These are phyloP conservation scores for Apodemia zela DNA, from an alignment of 2,888 invertebrate genomes.

Conservation along the genomic window DNA sequence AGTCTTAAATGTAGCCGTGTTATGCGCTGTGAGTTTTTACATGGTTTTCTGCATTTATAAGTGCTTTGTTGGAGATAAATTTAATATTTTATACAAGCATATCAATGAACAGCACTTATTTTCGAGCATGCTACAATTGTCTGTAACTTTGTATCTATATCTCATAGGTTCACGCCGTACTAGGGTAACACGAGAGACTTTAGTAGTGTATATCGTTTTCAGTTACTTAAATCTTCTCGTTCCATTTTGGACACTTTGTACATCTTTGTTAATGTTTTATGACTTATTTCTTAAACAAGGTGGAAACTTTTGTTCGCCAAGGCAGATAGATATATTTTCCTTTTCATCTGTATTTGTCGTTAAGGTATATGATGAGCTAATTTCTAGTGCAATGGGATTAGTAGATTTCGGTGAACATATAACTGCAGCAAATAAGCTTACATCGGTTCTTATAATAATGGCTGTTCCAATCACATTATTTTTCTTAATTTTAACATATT, in stretches of 20 bases:
- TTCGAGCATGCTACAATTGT: not conserved
- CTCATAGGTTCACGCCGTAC: not conserved
- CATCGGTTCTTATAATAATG: slow-evolving; percentile 25
- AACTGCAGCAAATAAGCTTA: slow-evolving; percentile 24
- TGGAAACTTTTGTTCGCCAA: slow-evolving; percentile 23
- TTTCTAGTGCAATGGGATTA: too few relatives aligned
- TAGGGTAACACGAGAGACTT: not conserved
- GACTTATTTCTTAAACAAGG: slow-evolving; percentile 29
- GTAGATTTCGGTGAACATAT: too few relatives aligned
- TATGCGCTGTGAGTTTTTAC: not conserved
- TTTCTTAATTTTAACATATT: slow-evolving; percentile 20
- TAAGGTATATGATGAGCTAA: slow-evolving; percentile 24
- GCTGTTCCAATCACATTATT: slow-evolving; percentile 21
- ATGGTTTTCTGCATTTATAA: not conserved
- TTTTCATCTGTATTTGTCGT: slow-evolving; percentile 21
- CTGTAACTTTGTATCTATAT: not conserved
- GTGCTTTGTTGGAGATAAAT: not conserved
- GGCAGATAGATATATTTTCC: slow-evolving; percentile 22
- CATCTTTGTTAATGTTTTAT: slow-evolving; percentile 27
- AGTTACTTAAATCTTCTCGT: slow-evolving; percentile 21
- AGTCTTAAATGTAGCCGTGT: not conserved
- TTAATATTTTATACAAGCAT: not conserved
- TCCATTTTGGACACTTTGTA: slow-evolving; percentile 31
- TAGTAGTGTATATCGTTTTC: not conserved
- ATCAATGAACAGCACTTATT: not conserved